Evolutionary conservation across 2,797 vertebrate species (phyloP), one percentile per base, ranked within the genome.

Genomic region (Hipposideros larvatus): DNA sequence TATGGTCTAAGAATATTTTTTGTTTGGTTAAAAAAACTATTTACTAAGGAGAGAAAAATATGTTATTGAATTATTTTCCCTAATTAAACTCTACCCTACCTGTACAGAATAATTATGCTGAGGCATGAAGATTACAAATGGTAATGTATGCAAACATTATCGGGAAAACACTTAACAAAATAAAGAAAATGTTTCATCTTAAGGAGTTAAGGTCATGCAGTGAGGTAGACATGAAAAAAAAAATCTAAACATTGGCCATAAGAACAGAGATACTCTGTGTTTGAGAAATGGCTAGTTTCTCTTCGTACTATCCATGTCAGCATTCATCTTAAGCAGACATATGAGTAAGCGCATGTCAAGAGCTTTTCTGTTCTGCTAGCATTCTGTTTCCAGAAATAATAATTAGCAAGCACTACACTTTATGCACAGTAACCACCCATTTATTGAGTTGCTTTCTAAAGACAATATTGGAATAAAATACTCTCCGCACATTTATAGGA

Each of bases 401-500:
- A 91, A 89, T 95, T 84, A 95, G 22, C 15, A 86, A 75, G 1
- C 28, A 96, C 11, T 77, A 91, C 92, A 48, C n/a, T 92, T 9
- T 68, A 94, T 28, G 0, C 31, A 31, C 26, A 78, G n/a, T 53
- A 75, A 24, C 61, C 51, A 77, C 34, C 16, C 65, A 28, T 66
- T 51, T 74, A 31, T 71, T 86, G 88, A 87, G 46, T 37, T 94
- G 66, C 34, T 95, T 97, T 93, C 71, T 65, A 92, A 97, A 93
- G 78, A 63, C 22, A 82, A 22, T 70, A 93, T 86, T 97, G 87
- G 92, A 63, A 59, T 66, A 74, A 79, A 90, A 75, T 46, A 88
- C 95, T 16, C 86, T 70, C 78, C 0, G 0, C 73, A 75, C 66
- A 57, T 61, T 83, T 94, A 75, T 57, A 53, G 41, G 95, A 92